Evolutionary conservation across 1,140 invertebrate species (phyloP).

Genomic region (Drosophila pachea): DNA sequence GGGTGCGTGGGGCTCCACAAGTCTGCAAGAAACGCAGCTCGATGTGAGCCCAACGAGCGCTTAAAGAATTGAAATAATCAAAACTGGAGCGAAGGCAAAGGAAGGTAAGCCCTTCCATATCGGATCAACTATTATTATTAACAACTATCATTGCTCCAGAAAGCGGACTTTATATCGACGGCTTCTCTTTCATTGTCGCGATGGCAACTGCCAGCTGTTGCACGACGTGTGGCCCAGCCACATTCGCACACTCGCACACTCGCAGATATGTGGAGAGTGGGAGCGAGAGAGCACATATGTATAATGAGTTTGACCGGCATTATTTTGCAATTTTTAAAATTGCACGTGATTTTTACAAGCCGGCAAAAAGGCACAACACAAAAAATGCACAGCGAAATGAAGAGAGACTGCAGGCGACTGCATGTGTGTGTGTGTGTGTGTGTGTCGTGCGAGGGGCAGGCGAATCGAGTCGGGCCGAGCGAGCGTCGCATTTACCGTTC

Average conservation of each 20-base stretch:
- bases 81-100: too few species aligned
- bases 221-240: slow-evolving; percentile 20
- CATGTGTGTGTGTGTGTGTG: not conserved
- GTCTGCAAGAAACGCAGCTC: too few species aligned
- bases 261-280: not conserved
- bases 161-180: slow-evolving; percentile 4
- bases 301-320: slow-evolving; percentile 68
- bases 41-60: too few species aligned
- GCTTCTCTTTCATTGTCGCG: slow-evolving; percentile 14
- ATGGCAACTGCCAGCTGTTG: slow-evolving; percentile 45
- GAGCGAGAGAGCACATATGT: slow-evolving; percentile 11
- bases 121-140: too few species aligned
- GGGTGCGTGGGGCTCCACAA: not conserved
- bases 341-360: slow-evolving; percentile 65
- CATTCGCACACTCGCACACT: slow-evolving; percentile 2
- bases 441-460: not conserved
- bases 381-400: slow-evolving; percentile 22
- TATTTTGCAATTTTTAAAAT: slow-evolving; percentile 69
- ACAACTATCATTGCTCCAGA: not conserved
- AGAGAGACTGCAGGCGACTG: not conserved
- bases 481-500: slow-evolving; percentile 24
- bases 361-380: slow-evolving; percentile 46
- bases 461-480: slow-evolving; percentile 6
- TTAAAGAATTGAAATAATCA: too few species aligned
- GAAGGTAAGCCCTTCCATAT: too few species aligned